Base-by-base conservation (phyloP, 2,888 invertebrate genomes). In the Apamea sordens region DNA sequence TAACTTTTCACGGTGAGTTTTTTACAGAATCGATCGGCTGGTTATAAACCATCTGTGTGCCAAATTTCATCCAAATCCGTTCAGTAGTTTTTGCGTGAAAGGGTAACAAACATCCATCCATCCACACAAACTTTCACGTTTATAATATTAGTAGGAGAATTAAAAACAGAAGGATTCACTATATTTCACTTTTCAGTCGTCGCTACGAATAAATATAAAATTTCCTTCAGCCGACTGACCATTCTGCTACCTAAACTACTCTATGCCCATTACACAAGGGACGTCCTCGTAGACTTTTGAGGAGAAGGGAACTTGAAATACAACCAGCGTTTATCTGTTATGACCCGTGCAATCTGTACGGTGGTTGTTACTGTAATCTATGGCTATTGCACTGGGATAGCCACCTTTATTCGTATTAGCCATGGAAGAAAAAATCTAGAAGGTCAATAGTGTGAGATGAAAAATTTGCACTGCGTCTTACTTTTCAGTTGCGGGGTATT, bases 271-370 rank as follows among this genome's bases (percentile, higher is more conserved):
- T 92, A 90, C 93, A 88, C 93, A 89, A 90, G 93, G 93, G 93
- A 92, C 91, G 47, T 75, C 68, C 80, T 63, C 68, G 88, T 82
- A 89, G 85, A 89, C 88, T 88, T 89, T 87, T 85, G 88, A 89
- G 85, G 90, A 88, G 89, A 84, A 83, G 90, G 92, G 92, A 92
- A 89, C 90, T 92, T 92, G 93, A 95, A 93, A 93, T 94, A 95
- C 95, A 91, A 90, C 91, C 92, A 88, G 86, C 94, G 94, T 95
- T 95, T 95, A 95, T 95, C 95, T 94, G 93, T 94, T 95, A 95
- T 95, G 95, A 94, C 92, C 93, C 93, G 90, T 93, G 94, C 95
- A 95, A 95, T 94, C 94, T 94, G 93, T 90, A 87, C 90, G 90
- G 90, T 56, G 85, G 93, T 92, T 92, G 91, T 92, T 89, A 80